Percentiles rank a stretch among this genome's conserved stretches.
phyloP scores from a whole-genome alignment of 2,797 vertebrate genomes.

The Pangasius krempfi region DNA sequence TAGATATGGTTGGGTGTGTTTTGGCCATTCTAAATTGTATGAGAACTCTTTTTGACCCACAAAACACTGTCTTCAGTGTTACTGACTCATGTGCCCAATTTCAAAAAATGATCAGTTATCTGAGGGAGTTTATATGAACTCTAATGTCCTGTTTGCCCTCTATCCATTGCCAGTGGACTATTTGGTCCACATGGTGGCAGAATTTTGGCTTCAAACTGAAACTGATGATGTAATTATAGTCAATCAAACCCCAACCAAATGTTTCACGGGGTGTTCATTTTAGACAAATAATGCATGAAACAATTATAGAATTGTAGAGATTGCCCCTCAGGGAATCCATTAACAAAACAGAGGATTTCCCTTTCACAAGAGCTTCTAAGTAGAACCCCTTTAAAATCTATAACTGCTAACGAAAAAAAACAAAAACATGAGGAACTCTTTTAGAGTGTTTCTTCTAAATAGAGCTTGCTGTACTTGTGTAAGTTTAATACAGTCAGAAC shows the following conservation, averaged over 20 bases:
- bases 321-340: too few relatives aligned
- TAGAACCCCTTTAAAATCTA: not conserved
- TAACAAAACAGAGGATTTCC: not conserved
- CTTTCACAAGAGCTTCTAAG: not conserved
- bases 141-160: not conserved
- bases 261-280: not conserved
- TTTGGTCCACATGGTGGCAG: slow-evolving; percentile 9
- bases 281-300: not conserved
- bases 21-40: not conserved
- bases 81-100: not conserved
- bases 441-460: too few relatives aligned
- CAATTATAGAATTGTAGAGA: not conserved
- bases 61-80: not conserved
- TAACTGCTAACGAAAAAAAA: not conserved
- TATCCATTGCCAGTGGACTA: not conserved
- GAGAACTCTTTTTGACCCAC: not conserved
- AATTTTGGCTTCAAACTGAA: not conserved
- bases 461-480: not conserved
- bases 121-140: not conserved
- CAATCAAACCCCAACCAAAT: not conserved
- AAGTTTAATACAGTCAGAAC: not conserved
- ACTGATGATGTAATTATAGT: not conserved
- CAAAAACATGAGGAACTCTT: too few relatives aligned
- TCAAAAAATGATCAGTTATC: not conserved
- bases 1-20: not conserved